phyloP scores from a whole-genome alignment of 2,797 vertebrate genomes.

The Echeneis naucrates region DNA sequence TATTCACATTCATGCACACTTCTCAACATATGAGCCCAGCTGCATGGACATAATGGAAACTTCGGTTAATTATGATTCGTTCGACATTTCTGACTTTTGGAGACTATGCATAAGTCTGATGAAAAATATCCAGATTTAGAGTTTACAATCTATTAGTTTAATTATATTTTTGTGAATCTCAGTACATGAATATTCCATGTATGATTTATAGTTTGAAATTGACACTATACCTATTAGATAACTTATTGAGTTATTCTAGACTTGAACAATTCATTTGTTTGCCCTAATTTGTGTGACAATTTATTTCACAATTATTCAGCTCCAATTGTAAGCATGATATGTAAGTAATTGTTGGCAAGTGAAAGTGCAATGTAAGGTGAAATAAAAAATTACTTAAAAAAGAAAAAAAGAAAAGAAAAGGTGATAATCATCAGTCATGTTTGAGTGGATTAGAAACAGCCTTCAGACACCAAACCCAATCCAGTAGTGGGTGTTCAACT shows the following conservation, averaged over 20 bases:
- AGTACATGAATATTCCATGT: conserved; percentile 8
- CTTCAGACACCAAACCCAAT: conserved; percentile 11
- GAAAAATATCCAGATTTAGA: neutral
- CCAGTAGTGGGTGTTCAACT: conserved; percentile 3
- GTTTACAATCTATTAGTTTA: neutral
- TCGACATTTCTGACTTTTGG: conserved; percentile 20
- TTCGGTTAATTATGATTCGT: neutral
- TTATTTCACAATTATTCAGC: neutral
- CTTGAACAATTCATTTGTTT: conserved; percentile 7
- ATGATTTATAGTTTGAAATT: conserved; percentile 1
- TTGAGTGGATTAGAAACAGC: conserved; percentile 29
- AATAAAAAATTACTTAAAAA: conserved; percentile 18
- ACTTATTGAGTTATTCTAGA: neutral
- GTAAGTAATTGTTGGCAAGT: conserved; percentile 18
- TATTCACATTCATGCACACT: conserved; percentile 28
- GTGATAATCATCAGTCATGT: too few species aligned
- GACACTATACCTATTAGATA: neutral
- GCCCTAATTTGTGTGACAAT: conserved; percentile 1
- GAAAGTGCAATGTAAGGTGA: conserved; percentile 58
- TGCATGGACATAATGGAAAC: neutral
- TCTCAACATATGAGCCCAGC: too few species aligned
- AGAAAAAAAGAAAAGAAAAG: conserved; percentile 24
- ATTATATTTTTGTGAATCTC: conserved; percentile 9
- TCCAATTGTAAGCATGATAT: conserved; percentile 24
- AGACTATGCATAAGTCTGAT: neutral